Evolutionary conservation across 2,113 vertebrate species (phyloP), one percentile per base, ranked within the genome.

Genomic region (Charadrius vociferus): DNA sequence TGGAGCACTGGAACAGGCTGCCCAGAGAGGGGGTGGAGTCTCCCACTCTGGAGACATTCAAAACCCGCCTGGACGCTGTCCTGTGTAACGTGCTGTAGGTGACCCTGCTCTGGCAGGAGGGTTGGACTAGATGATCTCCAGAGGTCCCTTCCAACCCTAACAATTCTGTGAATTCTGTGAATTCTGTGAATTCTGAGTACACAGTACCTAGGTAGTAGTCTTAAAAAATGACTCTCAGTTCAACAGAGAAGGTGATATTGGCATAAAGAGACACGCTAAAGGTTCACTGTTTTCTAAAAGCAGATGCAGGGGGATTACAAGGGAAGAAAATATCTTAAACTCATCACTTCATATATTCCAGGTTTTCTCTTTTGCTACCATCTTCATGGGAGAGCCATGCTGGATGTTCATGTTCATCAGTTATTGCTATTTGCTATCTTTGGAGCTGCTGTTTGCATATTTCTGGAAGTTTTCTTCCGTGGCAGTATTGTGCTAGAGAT

Each of bases 351-450:
- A 65, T 17, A 68, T 36, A 10, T 86, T 75, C 23, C 95, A 99
- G 99, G 99, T 80, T 99, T 99, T 93, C 96, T 99, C 34, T 99
- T 99, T 96, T 98, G 99, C 43, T 99, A 99, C 95, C 99, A 99
- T 81, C 99, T 99, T n/a, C 99, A 99, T 26, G 99, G 99, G 55
- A 98, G 99, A 95, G 95, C 95, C 20, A 98, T 98, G 98, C 97
- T 99, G 91, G 99, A 99, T 61, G 92, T 99, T 62, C 99, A 99
- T 2, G 95, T 99, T 36, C 99, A 99, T 90, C 98, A 99, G 96
- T 98, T 99, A 45, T 96, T 99, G 56, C 93, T 99, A 26, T 98
- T 98, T 22, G 97, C 98, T 23, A 8, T 99, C 36, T 98, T 99
- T 86, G 98, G 98, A 24, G 75, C 94, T 45, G 98, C 98, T 21